A percentile compares a stretch with the other conserved stretches of the same genome.
phyloP scores from a whole-genome alignment of 2,113 vertebrate genomes.

The Percina caprodes region DNA sequence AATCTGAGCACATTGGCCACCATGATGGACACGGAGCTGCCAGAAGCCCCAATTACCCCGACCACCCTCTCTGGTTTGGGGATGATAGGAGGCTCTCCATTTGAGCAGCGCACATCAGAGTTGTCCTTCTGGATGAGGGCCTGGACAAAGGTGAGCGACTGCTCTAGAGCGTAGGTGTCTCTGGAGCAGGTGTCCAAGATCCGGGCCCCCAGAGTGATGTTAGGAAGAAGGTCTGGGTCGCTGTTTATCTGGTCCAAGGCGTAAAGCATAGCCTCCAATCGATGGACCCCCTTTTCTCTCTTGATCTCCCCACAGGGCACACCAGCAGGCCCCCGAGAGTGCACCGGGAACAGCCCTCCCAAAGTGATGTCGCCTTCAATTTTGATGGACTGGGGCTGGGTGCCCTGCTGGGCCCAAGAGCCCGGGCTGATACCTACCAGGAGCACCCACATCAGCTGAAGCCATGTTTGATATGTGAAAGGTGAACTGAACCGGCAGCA shows the following conservation, averaged over 20 bases:
- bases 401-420: slow-evolving; percentile 68
- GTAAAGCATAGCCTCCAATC: slow-evolving; percentile 94
- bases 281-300: slow-evolving; percentile 92
- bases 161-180: slow-evolving; percentile 94
- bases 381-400: slow-evolving; percentile 88
- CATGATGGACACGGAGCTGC: slow-evolving; percentile 92
- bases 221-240: slow-evolving; percentile 90
- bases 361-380: slow-evolving; percentile 91
- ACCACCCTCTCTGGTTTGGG: slow-evolving; percentile 89
- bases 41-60: slow-evolving; percentile 91
- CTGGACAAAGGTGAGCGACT: slow-evolving; percentile 93
- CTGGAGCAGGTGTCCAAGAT: slow-evolving; percentile 93
- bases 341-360: slow-evolving; percentile 91
- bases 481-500: slow-evolving; percentile 34
- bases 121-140: slow-evolving; percentile 89
- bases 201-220: slow-evolving; percentile 90
- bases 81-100: slow-evolving; percentile 87
- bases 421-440: slow-evolving; percentile 54
- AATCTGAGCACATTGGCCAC: slow-evolving; percentile 93
- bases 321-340: slow-evolving; percentile 88
- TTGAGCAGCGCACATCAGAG: slow-evolving; percentile 87
- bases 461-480: slow-evolving; percentile 37
- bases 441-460: slow-evolving; percentile 67
- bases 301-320: slow-evolving; percentile 89
- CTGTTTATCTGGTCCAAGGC: slow-evolving; percentile 93